Evolutionary conservation across 2,113 vertebrate species (phyloP), one percentile per base, ranked within the genome.

Genomic region (Platysteira castanea): DNA sequence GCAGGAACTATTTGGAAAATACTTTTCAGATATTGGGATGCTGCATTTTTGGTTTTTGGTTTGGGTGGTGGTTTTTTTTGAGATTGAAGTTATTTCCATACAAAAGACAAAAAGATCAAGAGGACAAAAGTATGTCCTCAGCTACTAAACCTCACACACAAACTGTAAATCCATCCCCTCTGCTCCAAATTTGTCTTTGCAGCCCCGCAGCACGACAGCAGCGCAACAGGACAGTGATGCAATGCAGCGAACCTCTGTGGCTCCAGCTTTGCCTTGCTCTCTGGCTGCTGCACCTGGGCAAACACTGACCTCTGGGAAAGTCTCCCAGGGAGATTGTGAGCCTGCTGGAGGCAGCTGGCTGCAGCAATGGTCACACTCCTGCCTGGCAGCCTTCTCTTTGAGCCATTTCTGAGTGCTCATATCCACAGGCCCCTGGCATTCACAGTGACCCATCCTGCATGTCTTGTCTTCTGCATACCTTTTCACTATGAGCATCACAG

Each of bases 241-340:
- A 56, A 18, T 15, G 5, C 4, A 11, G 24, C 9, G 19, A 84
- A 28, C 24, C 7, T 63, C 42, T 22, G 7, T 64, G 67, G 23
- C 23, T 73, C 12, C 44, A 27, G 26, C 9, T 52, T 15, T 73
- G 12, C 21, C n/a, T 33, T 59, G 10, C 22, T 70, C 10, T 61
- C 9, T 4, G 30, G 9, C 33, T 83, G 47, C 35, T 54, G 20
- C 27, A 56, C 31, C n/a, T 19, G 11, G 8, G 33, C 16, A 70
- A 70, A 41, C 1, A 44, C 10, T 0, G 0, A 1, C 19, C 21
- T 82, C 46, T n/a, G 69, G n/a, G 10, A 81, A 74, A 21, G 15
- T 33, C 14, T 65, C 18, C 44, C 37, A 26, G 52, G 33, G 59
- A 79, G 13, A 23, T n/a, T 37, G 24, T 3, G 4, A 63, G 16